These are phyloP conservation scores for Lota lota DNA, from an alignment of 2,113 vertebrate genomes.

Conservation along the genomic window DNA sequence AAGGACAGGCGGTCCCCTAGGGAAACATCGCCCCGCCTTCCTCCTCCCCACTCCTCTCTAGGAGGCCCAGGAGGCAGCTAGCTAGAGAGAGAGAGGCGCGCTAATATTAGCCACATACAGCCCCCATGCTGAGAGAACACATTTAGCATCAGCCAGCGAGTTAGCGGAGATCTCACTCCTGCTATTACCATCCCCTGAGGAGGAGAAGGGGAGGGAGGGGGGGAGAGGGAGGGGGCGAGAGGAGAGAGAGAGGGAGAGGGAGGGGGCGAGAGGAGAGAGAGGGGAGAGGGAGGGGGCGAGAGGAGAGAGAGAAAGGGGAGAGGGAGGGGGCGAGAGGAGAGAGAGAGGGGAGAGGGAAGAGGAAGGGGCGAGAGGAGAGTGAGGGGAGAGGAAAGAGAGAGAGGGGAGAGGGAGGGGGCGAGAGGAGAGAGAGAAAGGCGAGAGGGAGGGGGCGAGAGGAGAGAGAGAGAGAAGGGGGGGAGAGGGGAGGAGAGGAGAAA, in stretches of 20 bases:
- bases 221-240: not conserved
- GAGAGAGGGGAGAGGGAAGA: no score
- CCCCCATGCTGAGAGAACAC: slow-evolving; percentile 45
- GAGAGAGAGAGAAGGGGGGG: not conserved
- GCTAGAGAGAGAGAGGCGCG: not conserved
- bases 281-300: no score
- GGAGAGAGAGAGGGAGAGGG: no score
- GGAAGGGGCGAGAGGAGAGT: no score
- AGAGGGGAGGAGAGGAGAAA: no score
- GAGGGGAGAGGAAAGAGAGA: no score
- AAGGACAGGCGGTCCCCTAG: no score
- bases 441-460: not conserved
- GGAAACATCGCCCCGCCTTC: slow-evolving; percentile 1
- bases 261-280: no score
- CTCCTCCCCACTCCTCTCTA: not conserved
- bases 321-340: no score
- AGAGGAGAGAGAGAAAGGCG: slow-evolving; percentile 9
- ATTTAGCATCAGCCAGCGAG: slow-evolving; percentile 35
- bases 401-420: not conserved
- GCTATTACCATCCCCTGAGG: slow-evolving; percentile 15
- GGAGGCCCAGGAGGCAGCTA: not conserved
- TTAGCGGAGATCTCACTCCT: slow-evolving; percentile 24
- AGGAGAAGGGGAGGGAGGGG: not conserved
- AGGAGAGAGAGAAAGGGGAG: no score
- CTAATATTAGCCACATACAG: slow-evolving; percentile 57